Base-by-base conservation (phyloP, 1,140 invertebrate species). In the Pseudoatta argentina region DNA sequence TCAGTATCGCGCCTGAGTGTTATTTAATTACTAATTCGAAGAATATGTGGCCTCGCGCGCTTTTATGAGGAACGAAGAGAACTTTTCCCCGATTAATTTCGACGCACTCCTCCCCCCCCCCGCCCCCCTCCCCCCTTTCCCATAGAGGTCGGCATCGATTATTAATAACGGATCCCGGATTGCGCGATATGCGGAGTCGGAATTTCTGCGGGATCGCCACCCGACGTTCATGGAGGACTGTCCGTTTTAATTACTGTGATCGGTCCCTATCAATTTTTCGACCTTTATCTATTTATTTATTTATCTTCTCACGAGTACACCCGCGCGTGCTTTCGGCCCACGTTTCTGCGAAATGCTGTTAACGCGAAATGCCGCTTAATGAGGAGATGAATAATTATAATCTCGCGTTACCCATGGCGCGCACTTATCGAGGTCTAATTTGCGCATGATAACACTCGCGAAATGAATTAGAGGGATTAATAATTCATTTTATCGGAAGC, bases 21-120 rank as follows among this genome's bases (percentile, higher is more conserved):
- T 91, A 91, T 91, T 91, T 91, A 90, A 91, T 91, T 90, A 90
- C 88, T 76, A 87, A 89, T 89, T 85, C 88, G 59, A 71, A 79
- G 85, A 86, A 86, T 86, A 86, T 81, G 85, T 86, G 77, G 78
- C 53, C 64, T n/a, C 24, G 64, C 69, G 55, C 79, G 79, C 79
- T 83, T 83, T 83, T 75, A 83, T 83, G 55, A 63, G n/a, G n/a
- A 6, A 24, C 27, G 14, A n/a, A 7, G 16, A 78, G 75, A 89
- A 89, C 63, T 77, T 61, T 59, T 57, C 59, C 51, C 34, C 48
- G 48, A 48, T 61, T 71, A 81, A 63, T 86, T 85, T 81, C 59
- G 34, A 72, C 34, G 39, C 34, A n/a, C n/a, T n/a, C n/a, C n/a
- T n/a, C n/a, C n/a, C n/a, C n/a, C n/a, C n/a, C n/a, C n/a, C n/a